These are phyloP conservation scores for Silurus asotus DNA, from an alignment of 2,113 vertebrate genomes.

Conservation along the genomic window DNA sequence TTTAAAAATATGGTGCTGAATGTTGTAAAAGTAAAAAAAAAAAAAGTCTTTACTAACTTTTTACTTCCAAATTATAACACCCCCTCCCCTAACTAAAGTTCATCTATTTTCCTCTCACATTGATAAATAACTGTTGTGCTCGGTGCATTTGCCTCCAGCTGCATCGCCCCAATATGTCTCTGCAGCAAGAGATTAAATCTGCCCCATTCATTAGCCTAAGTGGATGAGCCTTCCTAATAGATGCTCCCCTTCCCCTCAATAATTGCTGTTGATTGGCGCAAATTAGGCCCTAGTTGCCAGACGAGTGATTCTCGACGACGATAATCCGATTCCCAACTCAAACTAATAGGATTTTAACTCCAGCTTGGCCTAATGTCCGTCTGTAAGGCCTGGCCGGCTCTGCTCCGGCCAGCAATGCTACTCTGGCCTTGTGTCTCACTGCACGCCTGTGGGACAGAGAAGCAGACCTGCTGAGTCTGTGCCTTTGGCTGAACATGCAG, in stretches of 20 bases:
- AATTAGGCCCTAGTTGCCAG: constrained; percentile 86
- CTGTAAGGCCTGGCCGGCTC: constrained; percentile 78
- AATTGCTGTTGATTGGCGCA: constrained; percentile 84
- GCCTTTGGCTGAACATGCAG: constrained; percentile 29
- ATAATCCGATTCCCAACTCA: constrained; percentile 84
- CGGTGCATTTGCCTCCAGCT: constrained; percentile 71
- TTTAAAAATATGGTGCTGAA: neutral
- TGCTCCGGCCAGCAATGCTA: constrained; percentile 63
- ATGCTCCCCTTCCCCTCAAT: constrained; percentile 84
- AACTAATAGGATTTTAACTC: constrained; percentile 88
- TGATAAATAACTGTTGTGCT: constrained; percentile 75
- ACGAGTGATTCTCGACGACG: constrained; percentile 84
- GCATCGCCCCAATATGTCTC: constrained; percentile 75
- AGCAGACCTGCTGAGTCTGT: constrained; percentile 2
- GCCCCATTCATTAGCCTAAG: constrained; percentile 85
- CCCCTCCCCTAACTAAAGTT: constrained; percentile 10
- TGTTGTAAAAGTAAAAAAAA: neutral
- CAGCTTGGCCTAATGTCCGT: constrained; percentile 81
- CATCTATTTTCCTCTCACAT: constrained; percentile 47
- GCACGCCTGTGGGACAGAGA: constrained; percentile 31
- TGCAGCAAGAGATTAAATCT: constrained; percentile 80
- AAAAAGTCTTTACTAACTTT: neutral
- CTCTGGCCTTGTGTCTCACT: constrained; percentile 56
- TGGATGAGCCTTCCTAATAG: constrained; percentile 84
- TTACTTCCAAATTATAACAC: neutral